A percentile compares a stretch with the other conserved stretches of the same genome.
These are phyloP conservation scores for Rhamphomyia laevipes DNA, from an alignment of 2,888 invertebrate species.

Conservation along the genomic window DNA sequence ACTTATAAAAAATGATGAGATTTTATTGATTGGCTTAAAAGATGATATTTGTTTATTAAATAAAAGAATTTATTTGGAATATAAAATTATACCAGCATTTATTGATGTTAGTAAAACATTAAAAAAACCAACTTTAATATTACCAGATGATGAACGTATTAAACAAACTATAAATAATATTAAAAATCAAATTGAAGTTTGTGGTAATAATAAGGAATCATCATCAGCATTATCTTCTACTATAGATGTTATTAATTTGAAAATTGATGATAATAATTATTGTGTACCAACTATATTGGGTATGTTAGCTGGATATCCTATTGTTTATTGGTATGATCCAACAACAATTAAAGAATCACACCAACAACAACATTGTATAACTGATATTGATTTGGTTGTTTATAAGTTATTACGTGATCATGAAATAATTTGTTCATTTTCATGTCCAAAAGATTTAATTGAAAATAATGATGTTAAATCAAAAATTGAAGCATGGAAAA, in stretches of 20 bases:
- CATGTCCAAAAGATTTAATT: constrained; percentile 10
- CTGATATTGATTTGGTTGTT: constrained; percentile 9
- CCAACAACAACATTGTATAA: constrained; percentile 8
- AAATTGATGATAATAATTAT: constrained; percentile 12
- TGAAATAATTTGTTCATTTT: constrained; percentile 10
- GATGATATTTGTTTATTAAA: constrained; percentile 19
- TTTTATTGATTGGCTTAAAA: constrained; percentile 15
- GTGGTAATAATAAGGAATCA: too few species aligned
- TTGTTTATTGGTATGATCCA: constrained; percentile 24
- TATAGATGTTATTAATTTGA: not conserved
- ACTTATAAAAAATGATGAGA: constrained; percentile 10
- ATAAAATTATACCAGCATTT: constrained; percentile 6
- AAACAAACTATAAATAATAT: not conserved
- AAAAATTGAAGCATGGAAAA: constrained; percentile 8
- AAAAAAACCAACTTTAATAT: constrained; percentile 10
- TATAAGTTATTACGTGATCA: constrained; percentile 8
- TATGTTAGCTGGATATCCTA: constrained; percentile 26
- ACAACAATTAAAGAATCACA: not conserved
- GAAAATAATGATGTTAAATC: not conserved
- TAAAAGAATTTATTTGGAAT: constrained; percentile 9
- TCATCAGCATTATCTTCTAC: too few species aligned
- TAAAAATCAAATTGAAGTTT: not conserved
- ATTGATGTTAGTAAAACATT: constrained; percentile 15
- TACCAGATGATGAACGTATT: not conserved
- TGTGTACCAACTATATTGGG: constrained; percentile 27